Conservation (phyloP, 2,888 invertebrate genomes). For the Drosophila seclusa region DNA sequence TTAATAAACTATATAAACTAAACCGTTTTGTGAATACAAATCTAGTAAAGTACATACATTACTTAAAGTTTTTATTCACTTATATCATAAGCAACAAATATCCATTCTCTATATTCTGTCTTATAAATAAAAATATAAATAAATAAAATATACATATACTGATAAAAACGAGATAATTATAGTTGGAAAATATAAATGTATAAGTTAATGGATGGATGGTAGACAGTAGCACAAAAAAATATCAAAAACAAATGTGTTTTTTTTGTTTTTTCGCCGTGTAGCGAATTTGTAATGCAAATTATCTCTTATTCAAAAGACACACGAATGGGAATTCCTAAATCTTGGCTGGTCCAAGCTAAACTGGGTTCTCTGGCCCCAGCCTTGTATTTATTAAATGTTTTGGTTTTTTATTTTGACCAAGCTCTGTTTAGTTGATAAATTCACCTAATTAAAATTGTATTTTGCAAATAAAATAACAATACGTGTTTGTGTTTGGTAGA, state of each 20-base stretch:
- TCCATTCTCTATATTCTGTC: not conserved
- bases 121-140: no score
- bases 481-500: not conserved
- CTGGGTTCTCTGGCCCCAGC: slow-evolving; percentile 48
- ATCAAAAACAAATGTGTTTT: slow-evolving; percentile 27
- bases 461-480: slow-evolving; percentile 21
- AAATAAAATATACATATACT: no score
- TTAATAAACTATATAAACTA: not conserved
- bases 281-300: slow-evolving; percentile 47
- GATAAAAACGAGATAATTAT: not conserved
- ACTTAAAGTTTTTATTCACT: not conserved
- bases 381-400: slow-evolving; percentile 23
- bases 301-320: slow-evolving; percentile 17
- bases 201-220: not conserved
- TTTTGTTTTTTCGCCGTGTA: slow-evolving; percentile 15
- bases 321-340: slow-evolving; percentile 52
- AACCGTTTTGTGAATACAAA: not conserved
- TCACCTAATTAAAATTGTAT: slow-evolving; percentile 35
- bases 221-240: not conserved
- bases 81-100: not conserved
- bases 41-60: not conserved
- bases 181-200: not conserved
- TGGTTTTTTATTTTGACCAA: slow-evolving; percentile 2
- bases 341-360: not conserved
- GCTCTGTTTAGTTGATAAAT: slow-evolving; percentile 37